Evolutionary conservation across 2,888 invertebrate genomes (phyloP).

Genomic region (Pocota personata): DNA sequence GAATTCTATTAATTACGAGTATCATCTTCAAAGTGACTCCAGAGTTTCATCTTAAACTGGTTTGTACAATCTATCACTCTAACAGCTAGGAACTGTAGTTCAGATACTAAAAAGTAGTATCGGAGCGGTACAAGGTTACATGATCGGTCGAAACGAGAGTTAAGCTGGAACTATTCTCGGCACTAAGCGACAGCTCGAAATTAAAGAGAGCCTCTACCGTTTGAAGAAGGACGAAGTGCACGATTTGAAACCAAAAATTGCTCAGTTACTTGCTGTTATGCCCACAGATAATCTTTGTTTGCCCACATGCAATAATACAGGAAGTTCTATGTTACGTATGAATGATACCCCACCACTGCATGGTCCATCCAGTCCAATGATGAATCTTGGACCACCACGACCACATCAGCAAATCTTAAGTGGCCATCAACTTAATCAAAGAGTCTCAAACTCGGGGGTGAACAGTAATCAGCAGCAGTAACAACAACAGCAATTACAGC

Average conservation of each 20-base stretch:
- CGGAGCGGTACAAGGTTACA: too few species aligned
- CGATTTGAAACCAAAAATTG: slow-evolving; percentile 94
- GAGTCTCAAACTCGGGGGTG: slow-evolving; percentile 58
- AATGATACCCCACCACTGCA: slow-evolving; percentile 83
- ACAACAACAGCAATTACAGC: slow-evolving; percentile 74
- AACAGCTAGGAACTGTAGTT: too few species aligned
- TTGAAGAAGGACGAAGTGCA: slow-evolving; percentile 95
- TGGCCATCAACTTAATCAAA: slow-evolving; percentile 77
- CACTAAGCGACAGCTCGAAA: slow-evolving; percentile 94
- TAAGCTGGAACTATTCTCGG: slow-evolving; percentile 98
- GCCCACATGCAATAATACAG: slow-evolving; percentile 84
- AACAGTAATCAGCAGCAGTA: slow-evolving; percentile 60
- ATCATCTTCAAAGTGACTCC: too few species aligned
- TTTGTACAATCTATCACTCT: too few species aligned
- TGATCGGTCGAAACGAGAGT: slow-evolving; percentile 98
- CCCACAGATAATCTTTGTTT: slow-evolving; percentile 85
- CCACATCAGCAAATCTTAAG: slow-evolving; percentile 76
- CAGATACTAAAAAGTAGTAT: too few species aligned
- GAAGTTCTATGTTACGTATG: slow-evolving; percentile 86
- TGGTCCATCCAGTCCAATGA: slow-evolving; percentile 83
- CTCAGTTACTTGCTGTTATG: slow-evolving; percentile 97
- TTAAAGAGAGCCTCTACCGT: slow-evolving; percentile 91
- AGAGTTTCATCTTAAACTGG: too few species aligned
- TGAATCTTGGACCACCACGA: slow-evolving; percentile 77
- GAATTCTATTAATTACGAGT: too few species aligned